Evolutionary conservation across 2,113 vertebrate genomes (phyloP).

Genomic region (Dasyprocta punctata): DNA sequence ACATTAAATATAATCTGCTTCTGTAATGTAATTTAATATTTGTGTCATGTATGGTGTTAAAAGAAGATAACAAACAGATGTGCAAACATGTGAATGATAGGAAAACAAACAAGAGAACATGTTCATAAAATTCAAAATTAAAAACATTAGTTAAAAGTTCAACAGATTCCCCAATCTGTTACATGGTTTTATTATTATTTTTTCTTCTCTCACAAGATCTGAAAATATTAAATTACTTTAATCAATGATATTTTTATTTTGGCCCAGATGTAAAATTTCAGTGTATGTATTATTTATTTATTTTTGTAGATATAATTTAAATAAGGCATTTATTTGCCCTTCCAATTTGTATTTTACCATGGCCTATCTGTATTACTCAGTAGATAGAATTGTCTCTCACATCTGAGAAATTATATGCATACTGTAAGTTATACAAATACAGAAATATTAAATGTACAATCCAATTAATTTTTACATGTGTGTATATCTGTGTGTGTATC

Average conservation of each 20-base stretch:
- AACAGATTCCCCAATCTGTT: conserved; percentile 51
- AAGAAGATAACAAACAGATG: conserved; percentile 61
- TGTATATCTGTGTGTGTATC: neutral
- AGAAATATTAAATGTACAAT: neutral
- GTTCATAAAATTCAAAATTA: conserved; percentile 64
- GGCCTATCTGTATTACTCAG: neutral
- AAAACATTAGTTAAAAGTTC: conserved; percentile 70
- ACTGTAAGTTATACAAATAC: neutral
- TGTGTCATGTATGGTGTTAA: neutral
- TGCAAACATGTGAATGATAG: conserved; percentile 23
- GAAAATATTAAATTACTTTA: conserved; percentile 38
- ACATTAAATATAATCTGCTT: conserved; percentile 48
- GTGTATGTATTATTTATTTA: no score
- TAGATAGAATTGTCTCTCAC: neutral
- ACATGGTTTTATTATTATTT: conserved; percentile 29
- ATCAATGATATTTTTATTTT: no score
- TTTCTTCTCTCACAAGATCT: conserved; percentile 7
- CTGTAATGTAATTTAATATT: conserved; percentile 68
- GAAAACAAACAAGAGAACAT: conserved; percentile 36
- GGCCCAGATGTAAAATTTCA: no score
- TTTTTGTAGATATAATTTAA: neutral
- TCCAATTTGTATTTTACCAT: neutral
- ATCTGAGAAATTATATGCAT: neutral
- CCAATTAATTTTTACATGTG: neutral
- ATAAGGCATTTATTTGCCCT: neutral